These are phyloP conservation scores for Ceratotherium simum DNA, from an alignment of 2,113 vertebrate genomes.

Conservation along the genomic window DNA sequence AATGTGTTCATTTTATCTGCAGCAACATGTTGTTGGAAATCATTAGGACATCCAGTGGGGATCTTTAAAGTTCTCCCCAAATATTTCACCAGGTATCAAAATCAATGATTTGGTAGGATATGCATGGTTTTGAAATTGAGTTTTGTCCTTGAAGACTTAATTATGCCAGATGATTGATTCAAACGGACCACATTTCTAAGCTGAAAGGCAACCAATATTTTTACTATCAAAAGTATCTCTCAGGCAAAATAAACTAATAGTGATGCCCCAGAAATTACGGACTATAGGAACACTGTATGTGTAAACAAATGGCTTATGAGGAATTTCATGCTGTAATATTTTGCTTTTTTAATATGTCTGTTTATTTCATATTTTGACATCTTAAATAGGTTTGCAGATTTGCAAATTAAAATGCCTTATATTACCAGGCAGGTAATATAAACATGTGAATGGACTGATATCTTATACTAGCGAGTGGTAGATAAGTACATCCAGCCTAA, in stretches of 20 bases:
- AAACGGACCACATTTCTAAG: constrained; percentile 24
- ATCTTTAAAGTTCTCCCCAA: constrained; percentile 30
- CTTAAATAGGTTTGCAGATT: background rate
- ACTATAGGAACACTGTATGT: background rate
- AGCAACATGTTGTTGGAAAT: background rate
- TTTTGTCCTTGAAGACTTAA: constrained; percentile 61
- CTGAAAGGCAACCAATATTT: constrained; percentile 30
- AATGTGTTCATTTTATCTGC: background rate
- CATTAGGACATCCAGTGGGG: background rate
- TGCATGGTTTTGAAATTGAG: background rate
- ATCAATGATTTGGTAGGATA: constrained; percentile 41
- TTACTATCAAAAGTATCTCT: constrained; percentile 49
- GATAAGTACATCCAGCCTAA: background rate
- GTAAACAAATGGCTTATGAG: constrained; percentile 66
- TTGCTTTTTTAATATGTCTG: background rate
- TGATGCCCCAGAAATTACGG: background rate
- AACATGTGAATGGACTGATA: background rate
- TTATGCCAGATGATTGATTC: constrained; percentile 30
- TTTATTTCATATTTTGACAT: constrained; percentile 42
- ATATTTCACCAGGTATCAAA: constrained; percentile 42
- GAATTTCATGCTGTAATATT: background rate
- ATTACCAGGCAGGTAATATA: background rate
- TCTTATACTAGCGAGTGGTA: background rate
- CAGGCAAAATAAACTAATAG: background rate
- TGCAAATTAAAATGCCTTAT: background rate